Evolutionary conservation across 1,140 invertebrate genomes (phyloP).

Genomic region (Adoxophyes honmai): DNA sequence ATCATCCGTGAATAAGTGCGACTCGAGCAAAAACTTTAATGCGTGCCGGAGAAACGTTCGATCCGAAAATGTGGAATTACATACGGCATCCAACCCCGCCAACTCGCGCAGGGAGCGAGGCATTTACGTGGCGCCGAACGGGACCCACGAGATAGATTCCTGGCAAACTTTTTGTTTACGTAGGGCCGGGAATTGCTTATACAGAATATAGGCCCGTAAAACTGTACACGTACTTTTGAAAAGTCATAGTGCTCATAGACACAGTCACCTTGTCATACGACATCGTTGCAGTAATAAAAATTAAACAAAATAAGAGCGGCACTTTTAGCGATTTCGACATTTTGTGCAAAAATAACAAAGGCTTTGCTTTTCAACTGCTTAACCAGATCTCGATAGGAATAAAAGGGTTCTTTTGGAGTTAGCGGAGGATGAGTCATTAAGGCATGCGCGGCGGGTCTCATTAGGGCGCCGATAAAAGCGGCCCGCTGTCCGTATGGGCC

Average conservation of each 20-base stretch:
- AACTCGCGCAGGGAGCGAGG: conserved; percentile 46
- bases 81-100: conserved; percentile 52
- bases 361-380: neutral
- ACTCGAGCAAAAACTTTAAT: conserved; percentile 63
- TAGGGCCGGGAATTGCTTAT: conserved; percentile 12
- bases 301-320: too few species aligned
- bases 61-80: conserved; percentile 65
- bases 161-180: conserved; percentile 50
- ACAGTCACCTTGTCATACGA: too few species aligned
- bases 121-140: conserved; percentile 50
- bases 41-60: conserved; percentile 44
- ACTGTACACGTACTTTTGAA: neutral
- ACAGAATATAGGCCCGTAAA: neutral
- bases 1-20: conserved; percentile 58
- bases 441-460: conserved; percentile 58
- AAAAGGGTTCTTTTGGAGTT: conserved; percentile 2
- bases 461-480: conserved; percentile 59
- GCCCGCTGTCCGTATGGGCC: conserved; percentile 59
- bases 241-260: neutral
- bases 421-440: conserved; percentile 36
- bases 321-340: too few species aligned
- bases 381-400: neutral
- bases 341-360: too few species aligned
- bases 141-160: conserved; percentile 32
- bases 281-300: too few species aligned